Evolutionary conservation across 2,797 vertebrate species (phyloP).

Genomic region (Discoglossus pictus): DNA sequence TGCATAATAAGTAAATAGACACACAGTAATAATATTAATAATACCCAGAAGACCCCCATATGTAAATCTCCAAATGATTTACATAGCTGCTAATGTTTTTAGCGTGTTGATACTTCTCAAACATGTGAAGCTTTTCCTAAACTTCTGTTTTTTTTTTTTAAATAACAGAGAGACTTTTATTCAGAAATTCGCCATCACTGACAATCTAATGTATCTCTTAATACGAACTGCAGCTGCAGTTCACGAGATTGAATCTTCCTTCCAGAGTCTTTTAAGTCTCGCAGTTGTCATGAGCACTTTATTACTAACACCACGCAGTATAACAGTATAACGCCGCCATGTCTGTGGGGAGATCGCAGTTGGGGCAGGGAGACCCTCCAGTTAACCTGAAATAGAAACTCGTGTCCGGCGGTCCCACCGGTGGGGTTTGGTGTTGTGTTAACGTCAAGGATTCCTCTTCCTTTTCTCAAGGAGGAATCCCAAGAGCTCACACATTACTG

Average conservation of each 20-base stretch:
- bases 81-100: too few species aligned
- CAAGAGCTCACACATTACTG: slow-evolving; percentile 29
- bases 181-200: too few species aligned
- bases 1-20: too few species aligned
- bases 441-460: background rate
- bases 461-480: slow-evolving; percentile 17
- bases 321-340: too few species aligned
- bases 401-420: slow-evolving; percentile 9
- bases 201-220: too few species aligned
- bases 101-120: too few species aligned
- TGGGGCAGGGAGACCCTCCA: background rate
- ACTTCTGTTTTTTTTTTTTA: too few species aligned
- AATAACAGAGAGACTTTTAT: too few species aligned
- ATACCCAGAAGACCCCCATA: too few species aligned
- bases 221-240: background rate
- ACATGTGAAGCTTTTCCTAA: too few species aligned
- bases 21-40: too few species aligned
- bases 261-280: slow-evolving; percentile 10
- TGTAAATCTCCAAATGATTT: too few species aligned
- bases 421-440: slow-evolving; percentile 6
- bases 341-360: slow-evolving; percentile 24
- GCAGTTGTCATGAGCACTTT: slow-evolving; percentile 30
- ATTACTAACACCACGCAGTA: slow-evolving; percentile 16
- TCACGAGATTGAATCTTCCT: slow-evolving; percentile 9
- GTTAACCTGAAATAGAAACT: slow-evolving; percentile 31